A percentile compares a stretch with the other conserved stretches of the same genome.
Conservation (phyloP, 2,113 vertebrate genomes). For the Paracanthobrama guichenoti region DNA sequence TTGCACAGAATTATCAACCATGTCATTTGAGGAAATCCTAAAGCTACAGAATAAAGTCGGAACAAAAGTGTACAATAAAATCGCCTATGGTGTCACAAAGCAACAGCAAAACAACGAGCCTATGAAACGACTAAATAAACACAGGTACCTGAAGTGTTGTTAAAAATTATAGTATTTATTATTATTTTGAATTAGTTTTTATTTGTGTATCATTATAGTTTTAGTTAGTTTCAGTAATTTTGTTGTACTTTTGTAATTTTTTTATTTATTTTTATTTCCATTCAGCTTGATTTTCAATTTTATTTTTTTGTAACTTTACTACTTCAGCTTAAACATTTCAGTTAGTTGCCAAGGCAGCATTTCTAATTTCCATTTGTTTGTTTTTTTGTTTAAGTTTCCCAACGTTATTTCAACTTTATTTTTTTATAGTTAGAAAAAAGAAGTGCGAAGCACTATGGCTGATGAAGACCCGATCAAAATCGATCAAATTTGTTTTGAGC, state of each 20-base stretch:
- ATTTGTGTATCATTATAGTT: neutral
- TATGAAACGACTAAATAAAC: conserved; percentile 70
- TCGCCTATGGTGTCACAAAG: conserved; percentile 52
- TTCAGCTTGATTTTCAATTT: neutral
- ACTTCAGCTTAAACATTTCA: neutral
- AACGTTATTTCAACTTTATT: neutral
- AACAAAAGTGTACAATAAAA: conserved; percentile 72
- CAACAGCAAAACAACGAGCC: neutral
- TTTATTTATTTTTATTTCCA: fast-evolving
- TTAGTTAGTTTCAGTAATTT: neutral
- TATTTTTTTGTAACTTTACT: neutral
- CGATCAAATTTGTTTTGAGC: too few relatives aligned
- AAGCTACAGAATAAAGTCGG: conserved; percentile 73
- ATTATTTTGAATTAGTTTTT: neutral
- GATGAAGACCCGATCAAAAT: too few relatives aligned
- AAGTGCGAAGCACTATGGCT: too few relatives aligned
- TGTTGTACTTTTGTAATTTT: neutral
- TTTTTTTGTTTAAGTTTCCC: neutral
- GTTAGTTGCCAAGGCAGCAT: neutral
- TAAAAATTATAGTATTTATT: neutral
- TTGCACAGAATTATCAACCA: conserved; percentile 69
- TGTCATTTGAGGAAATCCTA: conserved; percentile 77
- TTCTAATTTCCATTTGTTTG: neutral
- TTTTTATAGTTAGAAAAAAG: neutral
- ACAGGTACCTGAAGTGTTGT: conserved; percentile 61